Evolutionary conservation across 2,113 vertebrate species (phyloP).

Genomic region (Plecotus auritus): DNA sequence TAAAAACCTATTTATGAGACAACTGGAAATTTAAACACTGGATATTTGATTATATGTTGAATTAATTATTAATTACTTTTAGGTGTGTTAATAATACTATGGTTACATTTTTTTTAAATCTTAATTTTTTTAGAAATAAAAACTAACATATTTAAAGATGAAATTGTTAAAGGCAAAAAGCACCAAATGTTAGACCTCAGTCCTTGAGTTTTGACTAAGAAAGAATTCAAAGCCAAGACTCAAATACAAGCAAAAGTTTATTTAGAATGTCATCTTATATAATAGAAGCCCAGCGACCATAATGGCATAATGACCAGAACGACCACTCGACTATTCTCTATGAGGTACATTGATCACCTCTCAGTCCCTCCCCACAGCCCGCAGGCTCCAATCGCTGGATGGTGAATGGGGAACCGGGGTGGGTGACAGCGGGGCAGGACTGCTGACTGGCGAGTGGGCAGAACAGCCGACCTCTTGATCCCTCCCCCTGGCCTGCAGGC

Average conservation of each 20-base stretch:
- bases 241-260: neutral
- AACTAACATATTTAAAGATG: slow-evolving; percentile 10
- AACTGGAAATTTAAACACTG: neutral
- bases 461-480: too few relatives aligned
- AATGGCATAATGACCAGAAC: too few relatives aligned
- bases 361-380: too few relatives aligned
- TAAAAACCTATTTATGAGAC: neutral
- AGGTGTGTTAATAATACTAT: neutral
- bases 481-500: too few relatives aligned
- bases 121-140: neutral
- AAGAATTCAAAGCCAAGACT: neutral
- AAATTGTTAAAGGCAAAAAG: neutral
- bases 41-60: neutral
- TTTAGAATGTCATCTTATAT: neutral
- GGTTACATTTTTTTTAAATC: neutral
- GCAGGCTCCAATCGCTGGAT: too few relatives aligned
- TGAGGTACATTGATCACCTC: too few relatives aligned
- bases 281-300: too few relatives aligned
- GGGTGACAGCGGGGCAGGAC: too few relatives aligned
- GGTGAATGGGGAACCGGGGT: too few relatives aligned
- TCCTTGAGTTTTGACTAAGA: neutral
- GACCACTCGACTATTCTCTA: too few relatives aligned
- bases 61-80: neutral
- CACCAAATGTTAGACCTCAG: neutral
- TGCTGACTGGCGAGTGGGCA: too few relatives aligned